Conservation (phyloP, 1,140 invertebrate species). For the Cephus cinctus region DNA sequence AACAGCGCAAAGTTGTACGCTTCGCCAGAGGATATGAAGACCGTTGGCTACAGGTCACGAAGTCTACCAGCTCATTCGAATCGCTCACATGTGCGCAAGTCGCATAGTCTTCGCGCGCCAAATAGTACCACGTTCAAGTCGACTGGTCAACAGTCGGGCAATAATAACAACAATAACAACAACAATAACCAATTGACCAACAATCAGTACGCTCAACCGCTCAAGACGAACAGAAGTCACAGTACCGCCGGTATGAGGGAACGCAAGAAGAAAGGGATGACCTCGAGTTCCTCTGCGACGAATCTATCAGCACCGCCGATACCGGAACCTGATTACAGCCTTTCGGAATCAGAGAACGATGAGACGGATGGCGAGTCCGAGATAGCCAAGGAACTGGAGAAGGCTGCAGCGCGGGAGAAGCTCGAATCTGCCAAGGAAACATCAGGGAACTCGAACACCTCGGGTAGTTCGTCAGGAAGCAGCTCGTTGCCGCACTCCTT, state of each 20-base stretch:
- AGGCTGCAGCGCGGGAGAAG: slow-evolving; percentile 48
- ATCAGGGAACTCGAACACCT: slow-evolving; percentile 51
- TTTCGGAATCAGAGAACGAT: slow-evolving; percentile 69
- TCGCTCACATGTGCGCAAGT: slow-evolving; percentile 63
- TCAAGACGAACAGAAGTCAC: slow-evolving; percentile 61
- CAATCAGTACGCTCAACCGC: slow-evolving; percentile 70
- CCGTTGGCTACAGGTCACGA: slow-evolving; percentile 73
- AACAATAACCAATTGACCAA: slow-evolving; percentile 7
- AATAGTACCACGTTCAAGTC: slow-evolving; percentile 50
- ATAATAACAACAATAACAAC: neutral
- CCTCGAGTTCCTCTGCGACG: slow-evolving; percentile 43
- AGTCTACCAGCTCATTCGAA: slow-evolving; percentile 59
- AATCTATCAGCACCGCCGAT: slow-evolving; percentile 69
- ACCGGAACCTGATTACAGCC: slow-evolving; percentile 86
- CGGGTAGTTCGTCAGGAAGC: slow-evolving; percentile 64
- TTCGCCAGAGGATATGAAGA: slow-evolving; percentile 79
- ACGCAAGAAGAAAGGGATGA: slow-evolving; percentile 51
- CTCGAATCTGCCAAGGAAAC: slow-evolving; percentile 49
- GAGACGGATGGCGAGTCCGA: slow-evolving; percentile 57
- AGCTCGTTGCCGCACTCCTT: slow-evolving; percentile 79
- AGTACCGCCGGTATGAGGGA: slow-evolving; percentile 56
- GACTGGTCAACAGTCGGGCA: slow-evolving; percentile 4
- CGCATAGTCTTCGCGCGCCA: slow-evolving; percentile 62
- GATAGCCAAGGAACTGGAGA: slow-evolving; percentile 52
- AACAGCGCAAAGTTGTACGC: slow-evolving; percentile 86